Evolutionary conservation across 1,140 invertebrate genomes (phyloP).

Genomic region (Caligus rogercresseyi): DNA sequence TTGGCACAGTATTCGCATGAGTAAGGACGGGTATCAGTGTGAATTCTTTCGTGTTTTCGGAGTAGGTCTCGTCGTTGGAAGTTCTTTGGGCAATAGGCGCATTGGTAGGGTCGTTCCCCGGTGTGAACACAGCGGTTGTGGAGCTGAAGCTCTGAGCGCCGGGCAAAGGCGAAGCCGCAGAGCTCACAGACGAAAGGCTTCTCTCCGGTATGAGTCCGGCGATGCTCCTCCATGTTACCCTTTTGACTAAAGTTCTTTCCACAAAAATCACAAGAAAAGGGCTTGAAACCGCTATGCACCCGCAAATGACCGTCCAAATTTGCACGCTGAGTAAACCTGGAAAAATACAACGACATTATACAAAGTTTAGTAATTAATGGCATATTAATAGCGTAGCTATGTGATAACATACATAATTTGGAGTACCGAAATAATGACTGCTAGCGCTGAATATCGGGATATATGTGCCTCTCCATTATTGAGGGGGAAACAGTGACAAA

Average conservation of each 20-base stretch:
- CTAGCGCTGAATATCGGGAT: too few relatives aligned
- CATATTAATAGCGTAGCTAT: neutral
- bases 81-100: conserved; percentile 55
- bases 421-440: neutral
- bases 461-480: too few relatives aligned
- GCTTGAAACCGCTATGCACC: conserved; percentile 26
- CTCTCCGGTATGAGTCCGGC: conserved; percentile 72
- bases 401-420: neutral
- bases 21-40: conserved; percentile 37
- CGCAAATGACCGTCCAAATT: conserved; percentile 17
- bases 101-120: conserved; percentile 56
- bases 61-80: conserved; percentile 32
- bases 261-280: conserved; percentile 77
- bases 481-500: too few relatives aligned
- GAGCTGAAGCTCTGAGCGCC: conserved; percentile 16
- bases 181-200: conserved; percentile 69
- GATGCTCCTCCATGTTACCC: conserved; percentile 72
- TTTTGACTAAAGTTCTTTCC: conserved; percentile 78
- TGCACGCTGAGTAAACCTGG: conserved; percentile 16
- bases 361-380: neutral
- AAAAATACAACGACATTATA: neutral
- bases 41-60: conserved; percentile 30
- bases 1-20: conserved; percentile 38
- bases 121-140: conserved; percentile 36
- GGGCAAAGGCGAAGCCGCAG: conserved; percentile 37